Percentiles rank a stretch among this genome's conserved stretches.
Evolutionary conservation across 2,888 invertebrate genomes (phyloP).

Genomic region (Oasisia sp.): DNA sequence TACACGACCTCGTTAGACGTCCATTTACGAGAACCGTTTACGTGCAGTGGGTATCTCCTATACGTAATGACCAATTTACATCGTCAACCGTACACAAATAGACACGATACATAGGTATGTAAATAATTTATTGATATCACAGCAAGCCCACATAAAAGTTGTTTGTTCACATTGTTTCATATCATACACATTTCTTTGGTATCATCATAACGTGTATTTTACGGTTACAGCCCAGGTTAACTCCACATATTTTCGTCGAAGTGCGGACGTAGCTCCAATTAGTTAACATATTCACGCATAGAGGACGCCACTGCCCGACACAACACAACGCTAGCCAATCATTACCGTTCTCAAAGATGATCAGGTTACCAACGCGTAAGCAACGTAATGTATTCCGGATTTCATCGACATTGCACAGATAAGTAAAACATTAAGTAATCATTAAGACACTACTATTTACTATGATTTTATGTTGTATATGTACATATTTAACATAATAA

Average conservation of each 20-base stretch:
- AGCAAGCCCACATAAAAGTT: neutral
- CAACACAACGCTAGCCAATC: neutral
- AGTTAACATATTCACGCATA: neutral
- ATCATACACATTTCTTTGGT: neutral
- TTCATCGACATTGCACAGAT: neutral
- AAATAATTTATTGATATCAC: neutral
- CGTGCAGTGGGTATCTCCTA: neutral
- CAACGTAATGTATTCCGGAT: neutral
- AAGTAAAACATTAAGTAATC: neutral
- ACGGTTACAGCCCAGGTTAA: too few species aligned
- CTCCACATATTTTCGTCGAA: too few species aligned
- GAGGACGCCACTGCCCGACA: neutral
- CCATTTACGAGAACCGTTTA: neutral
- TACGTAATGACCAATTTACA: neutral
- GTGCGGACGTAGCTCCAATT: neutral
- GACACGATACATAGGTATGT: neutral
- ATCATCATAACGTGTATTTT: neutral
- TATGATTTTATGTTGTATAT: too few species aligned
- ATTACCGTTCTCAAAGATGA: neutral
- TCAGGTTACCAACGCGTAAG: neutral
- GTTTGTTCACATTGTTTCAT: neutral
- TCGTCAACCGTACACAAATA: neutral
- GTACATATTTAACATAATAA: too few species aligned
- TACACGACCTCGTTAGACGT: neutral
- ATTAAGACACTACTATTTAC: neutral